Evolutionary conservation across 2,888 invertebrate genomes (phyloP).

Genomic region (Papilio gigon): DNA sequence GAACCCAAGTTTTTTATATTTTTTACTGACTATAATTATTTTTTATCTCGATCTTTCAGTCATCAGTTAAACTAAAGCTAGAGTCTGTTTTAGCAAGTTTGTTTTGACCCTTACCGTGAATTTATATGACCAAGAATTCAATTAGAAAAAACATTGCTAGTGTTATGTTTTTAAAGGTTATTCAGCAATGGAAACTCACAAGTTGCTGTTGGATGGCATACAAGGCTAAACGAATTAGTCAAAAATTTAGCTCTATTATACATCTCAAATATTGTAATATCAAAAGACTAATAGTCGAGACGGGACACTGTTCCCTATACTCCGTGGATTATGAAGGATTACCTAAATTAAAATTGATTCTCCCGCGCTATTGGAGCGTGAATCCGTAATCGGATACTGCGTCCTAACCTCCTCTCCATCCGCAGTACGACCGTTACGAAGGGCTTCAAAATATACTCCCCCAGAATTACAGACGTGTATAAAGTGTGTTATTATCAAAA

Average conservation of each 20-base stretch:
- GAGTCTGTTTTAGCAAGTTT: too few species aligned
- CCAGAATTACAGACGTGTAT: not conserved
- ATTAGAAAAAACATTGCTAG: too few species aligned
- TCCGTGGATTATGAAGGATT: constrained; percentile 15
- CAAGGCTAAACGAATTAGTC: too few species aligned
- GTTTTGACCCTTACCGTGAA: too few species aligned
- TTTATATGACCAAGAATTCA: too few species aligned
- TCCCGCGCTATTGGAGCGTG: not conserved
- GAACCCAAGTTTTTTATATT: not conserved
- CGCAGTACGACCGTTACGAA: constrained; percentile 26
- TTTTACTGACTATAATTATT: too few species aligned
- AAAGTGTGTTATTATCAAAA: not conserved
- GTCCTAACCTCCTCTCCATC: constrained; percentile 30
- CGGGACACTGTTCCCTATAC: not conserved
- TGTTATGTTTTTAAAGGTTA: too few species aligned
- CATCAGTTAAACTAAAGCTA: too few species aligned
- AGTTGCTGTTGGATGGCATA: too few species aligned
- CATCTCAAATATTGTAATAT: not conserved
- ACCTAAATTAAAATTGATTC: constrained; percentile 25
- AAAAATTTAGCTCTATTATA: too few species aligned
- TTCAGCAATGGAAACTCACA: too few species aligned
- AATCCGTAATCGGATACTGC: constrained; percentile 40
- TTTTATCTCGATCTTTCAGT: too few species aligned
- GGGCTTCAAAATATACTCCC: constrained; percentile 29
- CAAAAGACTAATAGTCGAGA: not conserved